Evolutionary conservation across 2,797 vertebrate genomes (phyloP).

Genomic region (Taenioides sp.): DNA sequence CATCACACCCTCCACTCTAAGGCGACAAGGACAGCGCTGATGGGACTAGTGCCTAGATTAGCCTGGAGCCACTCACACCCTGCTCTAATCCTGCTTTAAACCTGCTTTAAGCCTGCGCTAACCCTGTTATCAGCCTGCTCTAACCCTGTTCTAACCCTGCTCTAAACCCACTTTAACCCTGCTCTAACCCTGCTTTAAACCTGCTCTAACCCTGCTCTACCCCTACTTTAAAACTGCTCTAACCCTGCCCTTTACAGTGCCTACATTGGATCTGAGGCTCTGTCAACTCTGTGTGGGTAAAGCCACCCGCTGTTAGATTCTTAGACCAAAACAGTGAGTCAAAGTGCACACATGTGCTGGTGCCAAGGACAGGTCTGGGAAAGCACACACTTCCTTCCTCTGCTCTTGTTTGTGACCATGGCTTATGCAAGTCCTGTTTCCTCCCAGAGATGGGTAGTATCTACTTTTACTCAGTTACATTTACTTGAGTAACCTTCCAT

Average conservation of each 20-base stretch:
- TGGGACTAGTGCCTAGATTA: not conserved
- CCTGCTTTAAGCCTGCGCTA: no score
- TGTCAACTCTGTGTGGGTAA: not conserved
- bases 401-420: constrained; percentile 2
- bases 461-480: no score
- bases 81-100: no score
- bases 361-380: constrained; percentile 6
- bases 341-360: not conserved
- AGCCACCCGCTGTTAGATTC: not conserved
- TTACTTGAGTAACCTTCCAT: no score
- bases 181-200: no score
- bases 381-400: constrained; percentile 6
- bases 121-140: no score
- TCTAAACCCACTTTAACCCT: no score
- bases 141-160: no score
- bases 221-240: no score
- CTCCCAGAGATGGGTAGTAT: not conserved
- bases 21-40: not conserved
- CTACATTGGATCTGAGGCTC: no score
- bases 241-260: no score
- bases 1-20: constrained; percentile 28
- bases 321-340: not conserved
- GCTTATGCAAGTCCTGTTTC: not conserved
- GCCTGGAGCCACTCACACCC: not conserved
- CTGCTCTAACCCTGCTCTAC: no score